Evolutionary conservation across 2,888 invertebrate genomes (phyloP), one percentile per base, ranked within the genome.

Genomic region (Ochropleura plecta): DNA sequence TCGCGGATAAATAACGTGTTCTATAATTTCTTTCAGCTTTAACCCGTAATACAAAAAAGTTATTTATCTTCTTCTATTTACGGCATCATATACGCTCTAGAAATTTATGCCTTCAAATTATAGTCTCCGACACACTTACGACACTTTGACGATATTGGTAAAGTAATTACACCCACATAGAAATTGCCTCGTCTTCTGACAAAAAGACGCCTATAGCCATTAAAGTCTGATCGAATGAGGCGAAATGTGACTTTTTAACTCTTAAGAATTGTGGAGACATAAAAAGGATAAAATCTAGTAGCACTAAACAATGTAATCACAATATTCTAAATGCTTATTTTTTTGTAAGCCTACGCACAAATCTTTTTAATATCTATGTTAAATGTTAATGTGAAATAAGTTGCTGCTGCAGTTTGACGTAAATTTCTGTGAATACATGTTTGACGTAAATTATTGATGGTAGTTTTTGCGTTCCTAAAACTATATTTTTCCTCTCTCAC

Each of bases 131-230:
- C 69, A 44, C 48, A 40, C 55, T 10, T 12, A 49, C 16, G 42
- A 66, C 51, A 64, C 51, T 55, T 64, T 14, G 40, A 53, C 9
- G 30, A n/a, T 59, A 67, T 78, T 73, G 63, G 55, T 42, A 57
- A 64, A 48, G 55, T 73, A 69, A 79, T 79, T 59, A 66, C 57
- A n/a, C 30, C 63, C 10, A 42, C 55, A 12, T n/a, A 20, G 49
- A 42, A 57, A 51, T 81, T 69, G 49, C 16, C 5, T 18, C 42
- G 30, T 40, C 44, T 44, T 12, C 8, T 42, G 40, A 42, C 49
- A 53, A 64, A 64, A 68, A 30, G 48, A 55, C 20, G n/a, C 16
- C 14, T 42, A 3, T 5, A 74, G 30, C 30, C n/a, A 44, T 79
- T 64, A 46, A 65, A 63, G 9, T 30, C 57, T 51, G 69, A 76